Percentiles rank a stretch among this genome's conserved stretches.
phyloP scores from a whole-genome alignment of 2,888 invertebrate genomes.

The Brachyptera putata region DNA sequence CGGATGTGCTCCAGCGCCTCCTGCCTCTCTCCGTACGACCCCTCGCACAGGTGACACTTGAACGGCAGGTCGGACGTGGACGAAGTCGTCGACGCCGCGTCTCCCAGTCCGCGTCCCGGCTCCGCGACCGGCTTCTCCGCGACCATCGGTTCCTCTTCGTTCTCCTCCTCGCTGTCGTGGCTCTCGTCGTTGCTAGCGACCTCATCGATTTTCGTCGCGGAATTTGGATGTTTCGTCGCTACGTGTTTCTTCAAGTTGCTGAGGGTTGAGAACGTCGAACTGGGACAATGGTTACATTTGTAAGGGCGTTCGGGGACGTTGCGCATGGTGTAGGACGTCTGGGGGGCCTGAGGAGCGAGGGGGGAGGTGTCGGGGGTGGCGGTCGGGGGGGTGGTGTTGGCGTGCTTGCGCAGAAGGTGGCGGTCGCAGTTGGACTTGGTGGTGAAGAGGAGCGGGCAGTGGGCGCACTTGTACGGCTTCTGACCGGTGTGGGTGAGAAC shows the following conservation, averaged over 20 bases:
- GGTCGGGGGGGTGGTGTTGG: conserved; percentile 5
- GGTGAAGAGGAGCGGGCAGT: conserved; percentile 89
- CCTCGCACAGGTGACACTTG: conserved; percentile 91
- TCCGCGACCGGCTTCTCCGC: background rate
- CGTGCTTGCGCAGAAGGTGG: conserved; percentile 82
- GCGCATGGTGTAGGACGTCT: conserved; percentile 52
- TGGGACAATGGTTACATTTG: conserved; percentile 76
- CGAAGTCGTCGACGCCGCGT: conserved; percentile 38
- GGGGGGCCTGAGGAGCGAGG: conserved; percentile 37
- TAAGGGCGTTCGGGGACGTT: conserved; percentile 72
- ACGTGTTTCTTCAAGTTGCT: conserved; percentile 77
- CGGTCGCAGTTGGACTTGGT: conserved; percentile 97
- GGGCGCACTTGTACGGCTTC: conserved; percentile 92
- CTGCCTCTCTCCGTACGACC: conserved; percentile 72
- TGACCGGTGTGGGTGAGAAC: conserved; percentile 92
- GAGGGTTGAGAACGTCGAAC: conserved; percentile 75
- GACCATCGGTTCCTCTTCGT: background rate
- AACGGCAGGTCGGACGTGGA: conserved; percentile 66
- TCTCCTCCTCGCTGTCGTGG: conserved; percentile 1
- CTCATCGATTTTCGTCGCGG: conserved; percentile 37
- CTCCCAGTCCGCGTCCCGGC: conserved; percentile 31
- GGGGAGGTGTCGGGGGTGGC: conserved; percentile 45
- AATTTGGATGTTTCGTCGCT: conserved; percentile 59
- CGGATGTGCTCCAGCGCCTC: conserved; percentile 80
- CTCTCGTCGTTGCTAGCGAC: conserved; percentile 11